These are phyloP conservation scores for Portunus trituberculatus DNA, from an alignment of 1,140 invertebrate genomes.

Conservation along the genomic window DNA sequence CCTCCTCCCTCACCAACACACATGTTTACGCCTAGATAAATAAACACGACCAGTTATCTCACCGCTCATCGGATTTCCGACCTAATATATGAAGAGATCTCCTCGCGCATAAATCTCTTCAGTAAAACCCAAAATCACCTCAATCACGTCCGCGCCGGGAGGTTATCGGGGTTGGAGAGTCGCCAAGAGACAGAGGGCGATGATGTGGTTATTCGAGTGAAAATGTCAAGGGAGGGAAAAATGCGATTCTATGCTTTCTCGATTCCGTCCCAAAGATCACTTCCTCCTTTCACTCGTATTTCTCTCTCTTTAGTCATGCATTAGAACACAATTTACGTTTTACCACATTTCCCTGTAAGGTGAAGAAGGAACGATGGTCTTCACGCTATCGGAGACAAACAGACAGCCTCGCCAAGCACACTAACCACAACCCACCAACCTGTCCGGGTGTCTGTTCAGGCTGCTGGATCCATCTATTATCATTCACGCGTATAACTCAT, in stretches of 20 bases:
- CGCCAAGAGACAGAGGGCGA: not conserved
- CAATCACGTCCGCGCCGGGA: not conserved
- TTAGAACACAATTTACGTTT: too few relatives aligned
- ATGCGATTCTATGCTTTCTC: not conserved
- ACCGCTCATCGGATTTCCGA: not conserved
- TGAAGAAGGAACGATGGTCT: too few relatives aligned
- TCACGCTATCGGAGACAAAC: too few relatives aligned
- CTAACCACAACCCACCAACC: not conserved
- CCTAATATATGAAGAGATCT: not conserved
- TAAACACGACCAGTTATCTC: not conserved
- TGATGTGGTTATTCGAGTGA: not conserved
- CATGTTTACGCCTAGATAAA: not conserved
- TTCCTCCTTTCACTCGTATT: not conserved
- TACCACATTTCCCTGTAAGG: too few relatives aligned
- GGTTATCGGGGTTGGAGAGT: not conserved
- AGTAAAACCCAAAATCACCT: not conserved
- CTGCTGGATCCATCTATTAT: not conserved
- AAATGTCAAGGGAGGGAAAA: not conserved
- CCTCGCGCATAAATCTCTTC: not conserved
- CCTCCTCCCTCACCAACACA: not conserved
- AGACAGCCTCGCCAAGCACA: too few relatives aligned
- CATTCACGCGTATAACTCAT: not conserved
- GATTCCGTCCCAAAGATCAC: not conserved
- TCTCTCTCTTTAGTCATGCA: not conserved
- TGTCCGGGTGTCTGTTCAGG: not conserved